Base-by-base conservation (phyloP, 2,797 vertebrate genomes). In the Melanotaenia parkinsoni region DNA sequence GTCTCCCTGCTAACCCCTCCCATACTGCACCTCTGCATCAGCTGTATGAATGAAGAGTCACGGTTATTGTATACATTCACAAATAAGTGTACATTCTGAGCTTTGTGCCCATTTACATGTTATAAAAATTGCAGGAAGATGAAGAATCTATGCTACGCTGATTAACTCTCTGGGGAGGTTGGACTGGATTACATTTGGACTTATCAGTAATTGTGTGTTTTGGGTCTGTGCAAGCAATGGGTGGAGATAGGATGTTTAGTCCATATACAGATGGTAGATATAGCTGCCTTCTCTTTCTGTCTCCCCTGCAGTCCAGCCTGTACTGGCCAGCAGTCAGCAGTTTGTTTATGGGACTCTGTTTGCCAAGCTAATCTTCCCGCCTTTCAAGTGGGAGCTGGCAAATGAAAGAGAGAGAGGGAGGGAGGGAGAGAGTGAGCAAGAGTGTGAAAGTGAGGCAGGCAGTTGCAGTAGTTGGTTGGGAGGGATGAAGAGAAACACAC, bases 341-440 rank as follows among this genome's bases (percentile, higher is more conserved):
- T 94, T 94, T 94, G 88, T 94, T 93, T 93, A 93, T 93, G 86
- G 87, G 88, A 86, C 88, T 90, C 76, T 92, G 86, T 95, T 94
- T 95, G 94, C 93, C 93, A 93, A 91, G 89, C 90, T 94, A 91
- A 91, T 92, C 91, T 92, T 94, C 92, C 91, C 91, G 84, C 93
- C 92, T 94, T 93, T 89, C 84, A 91, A 90, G 89, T 88, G 71
- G 68, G 64, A 92, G 93, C 90, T 89, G 91, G 86, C 57, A 38
- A 87, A 84, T 10, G 67, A 24, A 59, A 38, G 78, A 47, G 83
- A 12, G 80, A 22, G 80, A 30, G 77, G 5, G 77, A 37, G 71
- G 32, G 67, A 18, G 74, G 20, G 61, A 11, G 78, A 47, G 61
- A 1, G 58, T 0, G 51, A 24, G 57, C 20, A 59, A 22, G 79